phyloP scores from a whole-genome alignment of 2,113 vertebrate genomes.

The Amblyopsis rosae region DNA sequence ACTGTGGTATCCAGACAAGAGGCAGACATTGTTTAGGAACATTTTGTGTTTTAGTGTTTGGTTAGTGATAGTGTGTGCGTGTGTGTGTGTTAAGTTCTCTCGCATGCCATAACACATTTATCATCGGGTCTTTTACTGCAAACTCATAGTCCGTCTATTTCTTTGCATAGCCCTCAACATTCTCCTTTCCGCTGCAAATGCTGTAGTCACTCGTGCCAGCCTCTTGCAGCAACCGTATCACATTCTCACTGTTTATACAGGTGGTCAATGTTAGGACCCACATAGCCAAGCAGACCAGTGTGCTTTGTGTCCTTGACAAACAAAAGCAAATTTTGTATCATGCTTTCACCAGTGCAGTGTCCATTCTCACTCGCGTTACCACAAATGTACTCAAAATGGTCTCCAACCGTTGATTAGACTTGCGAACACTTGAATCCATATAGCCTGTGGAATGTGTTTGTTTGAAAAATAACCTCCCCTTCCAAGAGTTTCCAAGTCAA shows the following conservation, averaged over 20 bases:
- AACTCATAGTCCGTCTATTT: neutral
- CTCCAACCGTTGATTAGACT: no score
- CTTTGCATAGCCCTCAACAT: neutral
- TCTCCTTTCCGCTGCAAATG: constrained; percentile 4
- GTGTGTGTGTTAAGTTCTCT: neutral
- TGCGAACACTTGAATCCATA: no score
- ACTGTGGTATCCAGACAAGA: no score
- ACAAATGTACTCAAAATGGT: no score
- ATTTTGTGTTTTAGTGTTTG: no score
- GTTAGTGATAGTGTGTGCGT: no score
- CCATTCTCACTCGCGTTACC: no score
- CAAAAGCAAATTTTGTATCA: constrained; percentile 9
- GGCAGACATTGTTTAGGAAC: no score
- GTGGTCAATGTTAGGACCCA: constrained; percentile 40
- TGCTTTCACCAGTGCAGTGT: neutral
- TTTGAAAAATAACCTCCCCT: neutral
- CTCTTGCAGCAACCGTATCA: constrained; percentile 28
- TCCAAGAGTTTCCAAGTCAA: neutral
- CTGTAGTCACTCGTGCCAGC: neutral
- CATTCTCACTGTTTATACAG: constrained; percentile 58
- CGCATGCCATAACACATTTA: neutral
- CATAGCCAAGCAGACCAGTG: constrained; percentile 1
- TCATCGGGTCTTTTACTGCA: neutral
- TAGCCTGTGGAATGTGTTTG: neutral
- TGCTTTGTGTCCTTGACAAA: constrained; percentile 31